Percentiles rank a stretch among this genome's conserved stretches.
phyloP scores from a whole-genome alignment of 2,113 vertebrate species.

The Tringa solitaria region DNA sequence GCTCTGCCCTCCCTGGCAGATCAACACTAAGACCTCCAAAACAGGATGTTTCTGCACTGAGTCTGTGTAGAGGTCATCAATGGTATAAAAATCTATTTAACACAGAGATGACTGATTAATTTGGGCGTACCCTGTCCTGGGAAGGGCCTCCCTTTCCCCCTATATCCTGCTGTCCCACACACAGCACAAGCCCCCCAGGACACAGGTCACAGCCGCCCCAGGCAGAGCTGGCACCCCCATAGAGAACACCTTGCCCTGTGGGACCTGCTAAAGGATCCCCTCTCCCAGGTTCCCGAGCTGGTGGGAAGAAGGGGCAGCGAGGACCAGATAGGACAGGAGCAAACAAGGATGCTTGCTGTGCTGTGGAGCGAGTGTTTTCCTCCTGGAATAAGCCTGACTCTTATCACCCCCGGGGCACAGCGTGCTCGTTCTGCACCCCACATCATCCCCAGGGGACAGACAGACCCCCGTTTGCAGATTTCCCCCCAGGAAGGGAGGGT shows the following conservation, averaged over 20 bases:
- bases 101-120: neutral
- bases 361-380: neutral
- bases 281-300: accelerated
- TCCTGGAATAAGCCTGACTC: neutral
- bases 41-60: neutral
- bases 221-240: neutral
- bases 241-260: too few species aligned
- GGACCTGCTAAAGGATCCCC: neutral
- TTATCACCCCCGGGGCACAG: neutral
- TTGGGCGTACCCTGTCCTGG: neutral
- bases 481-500: neutral
- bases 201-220: accelerated
- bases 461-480: neutral
- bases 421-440: accelerated
- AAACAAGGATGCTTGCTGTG: neutral
- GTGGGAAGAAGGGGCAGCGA: neutral
- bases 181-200: neutral
- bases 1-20: neutral
- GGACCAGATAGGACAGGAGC: neutral
- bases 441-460: neutral
- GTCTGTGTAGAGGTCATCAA: neutral
- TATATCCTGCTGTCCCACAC: neutral
- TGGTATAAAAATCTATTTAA: neutral
- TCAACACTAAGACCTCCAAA: neutral
- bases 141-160: neutral